Percentiles rank a stretch among this genome's conserved stretches.
These are phyloP conservation scores for Eidolon dupreanum DNA, from an alignment of 2,797 vertebrate species.

Conservation along the genomic window DNA sequence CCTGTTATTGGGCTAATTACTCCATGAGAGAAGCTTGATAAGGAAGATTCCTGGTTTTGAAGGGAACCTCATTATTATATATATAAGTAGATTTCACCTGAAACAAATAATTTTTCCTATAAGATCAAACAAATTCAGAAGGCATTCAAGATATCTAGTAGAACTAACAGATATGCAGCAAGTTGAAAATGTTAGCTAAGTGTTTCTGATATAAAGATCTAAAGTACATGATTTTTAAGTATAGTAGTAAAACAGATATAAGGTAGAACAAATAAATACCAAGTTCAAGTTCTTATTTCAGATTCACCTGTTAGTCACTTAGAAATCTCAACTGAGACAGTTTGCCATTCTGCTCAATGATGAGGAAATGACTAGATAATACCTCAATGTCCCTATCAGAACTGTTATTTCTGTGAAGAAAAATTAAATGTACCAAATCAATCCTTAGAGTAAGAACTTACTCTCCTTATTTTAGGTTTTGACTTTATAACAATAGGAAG, in stretches of 20 bases:
- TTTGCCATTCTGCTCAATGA: not conserved
- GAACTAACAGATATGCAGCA: not conserved
- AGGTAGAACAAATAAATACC: not conserved
- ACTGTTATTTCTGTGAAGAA: not conserved
- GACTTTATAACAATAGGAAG: not conserved
- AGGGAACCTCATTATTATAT: not conserved
- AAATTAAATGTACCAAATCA: not conserved
- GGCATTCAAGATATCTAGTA: not conserved
- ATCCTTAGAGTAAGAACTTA: conserved; percentile 50
- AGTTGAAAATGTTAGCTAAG: not conserved
- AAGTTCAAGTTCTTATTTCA: not conserved
- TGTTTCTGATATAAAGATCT: not conserved
- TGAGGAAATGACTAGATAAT: not conserved
- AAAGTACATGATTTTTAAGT: not conserved
- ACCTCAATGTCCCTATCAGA: not conserved
- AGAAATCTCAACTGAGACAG: not conserved
- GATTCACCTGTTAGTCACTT: not conserved
- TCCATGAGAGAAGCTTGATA: not conserved
- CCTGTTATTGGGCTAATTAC: not conserved
- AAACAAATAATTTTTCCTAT: not conserved
- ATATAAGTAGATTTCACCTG: not conserved
- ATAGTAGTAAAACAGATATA: not conserved
- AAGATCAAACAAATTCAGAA: not conserved
- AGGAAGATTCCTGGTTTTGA: not conserved
- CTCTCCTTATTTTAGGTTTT: conserved; percentile 61